Base-by-base conservation (phyloP, 30 jellyfish, hydroid and myxozoan species). In the Turritopsis rubra region DNA sequence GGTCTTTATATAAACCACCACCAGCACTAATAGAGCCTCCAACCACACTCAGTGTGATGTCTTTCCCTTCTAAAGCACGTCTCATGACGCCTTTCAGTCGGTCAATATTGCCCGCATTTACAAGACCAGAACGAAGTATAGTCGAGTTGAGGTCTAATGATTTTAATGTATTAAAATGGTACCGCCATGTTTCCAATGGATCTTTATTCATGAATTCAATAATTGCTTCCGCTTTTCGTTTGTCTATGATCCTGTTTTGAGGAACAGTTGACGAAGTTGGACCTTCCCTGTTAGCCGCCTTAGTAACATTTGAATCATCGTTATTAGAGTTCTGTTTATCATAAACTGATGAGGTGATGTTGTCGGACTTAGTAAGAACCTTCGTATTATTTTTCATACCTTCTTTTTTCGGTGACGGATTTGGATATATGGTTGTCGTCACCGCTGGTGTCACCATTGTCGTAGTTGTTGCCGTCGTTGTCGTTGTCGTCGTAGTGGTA, bases 11-110 rank as follows among this genome's bases (percentile, higher is more conserved):
- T 71, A 94, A 73, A 18, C 99, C 99, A 31, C 99, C 99, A 52
- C 99, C 99, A 28, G 99, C 99, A 75, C 99, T 94, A 26, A 94
- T 94, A 8, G 99, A 94, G 52, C 99, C 99, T 26, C 99, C 99
- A 52, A 94, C 94, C 18, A 94, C 84, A 72, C 97, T 94, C 65
- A 94, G 60, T 22, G 97, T 89, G 20, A 94, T 85, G 66, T 94
- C 96, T 53, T 89, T 88, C 17, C 99, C 99, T 85, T 83, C 84
- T 21, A 94, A 66, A 17, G 99, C 99, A 29, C 96, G 80, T 52
- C 84, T 86, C 99, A 94, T 94, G 29, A 83, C 99, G 29, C 88
- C 92, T 71, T 94, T 94, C 23, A 94, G 84, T 29, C 97, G 53
- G 77, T 94, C 97, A 52, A 94, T 94, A 24, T 94, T 87, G 8